phyloP scores from a whole-genome alignment of 2,797 vertebrate genomes.

The Pipistrellus kuhlii region DNA sequence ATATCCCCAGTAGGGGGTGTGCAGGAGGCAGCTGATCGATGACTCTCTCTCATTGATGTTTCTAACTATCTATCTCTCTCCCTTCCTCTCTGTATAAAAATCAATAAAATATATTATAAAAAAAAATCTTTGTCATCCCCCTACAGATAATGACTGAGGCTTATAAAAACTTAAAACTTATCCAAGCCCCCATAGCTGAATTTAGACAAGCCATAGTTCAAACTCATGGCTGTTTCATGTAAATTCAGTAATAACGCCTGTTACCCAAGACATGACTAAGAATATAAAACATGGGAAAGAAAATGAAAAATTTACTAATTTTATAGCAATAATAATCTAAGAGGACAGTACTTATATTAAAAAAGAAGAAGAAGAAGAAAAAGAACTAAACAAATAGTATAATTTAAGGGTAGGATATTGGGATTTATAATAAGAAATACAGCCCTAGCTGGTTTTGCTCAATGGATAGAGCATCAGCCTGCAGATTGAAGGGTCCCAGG shows the following conservation, averaged over 20 bases:
- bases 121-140: neutral
- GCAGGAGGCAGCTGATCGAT: no score
- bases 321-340: neutral
- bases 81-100: no score
- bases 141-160: neutral
- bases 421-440: neutral
- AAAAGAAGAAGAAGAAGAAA: neutral
- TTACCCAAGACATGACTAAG: neutral
- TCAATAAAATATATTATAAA: neutral
- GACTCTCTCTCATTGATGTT: no score
- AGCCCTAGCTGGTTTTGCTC: no score
- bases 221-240: neutral
- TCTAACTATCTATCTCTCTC: no score
- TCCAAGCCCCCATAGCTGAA: neutral
- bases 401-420: neutral
- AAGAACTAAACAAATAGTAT: neutral
- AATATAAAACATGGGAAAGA: neutral
- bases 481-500: no score
- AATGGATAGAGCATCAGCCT: no score
- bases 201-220: constrained; percentile 16
- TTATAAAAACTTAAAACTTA: neutral
- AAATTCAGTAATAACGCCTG: neutral
- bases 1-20: no score
- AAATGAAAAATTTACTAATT: neutral
- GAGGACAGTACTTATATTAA: neutral